Evolutionary conservation across 2,113 vertebrate species (phyloP), one percentile per base, ranked within the genome.

Genomic region (Proteles cristata): DNA sequence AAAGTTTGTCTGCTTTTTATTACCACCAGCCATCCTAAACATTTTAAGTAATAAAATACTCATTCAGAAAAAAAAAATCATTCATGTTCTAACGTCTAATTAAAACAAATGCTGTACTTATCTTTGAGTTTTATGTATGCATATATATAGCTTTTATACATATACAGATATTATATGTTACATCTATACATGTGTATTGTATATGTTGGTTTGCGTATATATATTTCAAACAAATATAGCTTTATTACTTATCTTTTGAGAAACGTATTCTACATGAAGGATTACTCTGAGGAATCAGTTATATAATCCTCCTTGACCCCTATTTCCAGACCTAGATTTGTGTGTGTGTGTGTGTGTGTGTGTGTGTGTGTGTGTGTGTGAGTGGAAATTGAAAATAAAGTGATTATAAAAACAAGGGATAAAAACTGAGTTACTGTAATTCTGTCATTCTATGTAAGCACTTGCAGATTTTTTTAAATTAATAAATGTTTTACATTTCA

Each of bases 31-130:
- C 31, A 53, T 87, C 92, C 19, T 82, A 61, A 87, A 48, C 1
- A n/a, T 76, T 88, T 96, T 86, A 16, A 45, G 8, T 65, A 58
- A 88, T 50, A 73, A 96, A 90, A 68, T 76, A 63, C 3, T 76
- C 28, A 88, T 90, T 88, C 21, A 63, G 7, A 45, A 2, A 17
- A 69, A 31, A 0, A 63, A 91, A 69, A 55, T 71, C 9, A 61
- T 77, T 93, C 87, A 2, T 95, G 28, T 66, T 39, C 14, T 50
- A 94, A 77, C 2, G 83, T 91, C 10, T 76, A 81, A 58, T 82
- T 66, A 89, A 91, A 94, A 50, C 33, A 92, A 92, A 28, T 12
- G 2, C 2, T 82, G 19, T 31, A 71, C 14, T 55, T 69, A 71
- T 8, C 82, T 15, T 48, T 97, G 55, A 68, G 3, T 79, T 74